A percentile compares a stretch with the other conserved stretches of the same genome.
Conservation (phyloP, 37 sponge, comb jelly and placozoan genomes). For the Crambe crambe region DNA sequence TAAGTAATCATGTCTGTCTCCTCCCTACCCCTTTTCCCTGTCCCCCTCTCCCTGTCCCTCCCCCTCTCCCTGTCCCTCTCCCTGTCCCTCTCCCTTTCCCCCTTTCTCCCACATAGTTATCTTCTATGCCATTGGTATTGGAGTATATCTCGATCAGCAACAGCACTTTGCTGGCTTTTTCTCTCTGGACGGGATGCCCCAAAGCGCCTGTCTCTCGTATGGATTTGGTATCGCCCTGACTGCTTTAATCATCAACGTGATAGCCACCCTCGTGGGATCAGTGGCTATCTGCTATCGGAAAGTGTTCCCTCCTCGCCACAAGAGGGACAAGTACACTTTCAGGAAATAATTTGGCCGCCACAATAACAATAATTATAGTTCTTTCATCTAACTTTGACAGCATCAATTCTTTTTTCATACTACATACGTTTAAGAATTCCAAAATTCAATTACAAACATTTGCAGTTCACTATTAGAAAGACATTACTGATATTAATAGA, state of each 20-base stretch:
- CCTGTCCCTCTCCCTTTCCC: neutral
- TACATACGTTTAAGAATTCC: no score
- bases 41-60: neutral
- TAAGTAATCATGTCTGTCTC: no score
- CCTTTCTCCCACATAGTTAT: slow-evolving; percentile 25
- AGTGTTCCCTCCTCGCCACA: neutral
- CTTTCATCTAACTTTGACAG: neutral
- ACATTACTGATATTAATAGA: no score
- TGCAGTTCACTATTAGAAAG: no score
- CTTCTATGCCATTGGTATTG: slow-evolving; percentile 39
- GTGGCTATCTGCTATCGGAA: slow-evolving; percentile 49
- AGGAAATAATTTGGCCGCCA: neutral
- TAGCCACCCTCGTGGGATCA: slow-evolving; percentile 49
- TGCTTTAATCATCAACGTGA: slow-evolving; percentile 52
- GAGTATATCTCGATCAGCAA: slow-evolving; percentile 39
- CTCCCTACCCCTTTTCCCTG: neutral
- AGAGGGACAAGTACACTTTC: slow-evolving; percentile 2
- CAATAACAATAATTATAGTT: neutral
- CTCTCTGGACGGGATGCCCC: slow-evolving; percentile 59
- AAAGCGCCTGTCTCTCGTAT: slow-evolving; percentile 69
- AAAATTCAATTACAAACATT: no score
- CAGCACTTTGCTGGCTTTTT: slow-evolving; percentile 76
- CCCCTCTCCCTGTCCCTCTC: neutral
- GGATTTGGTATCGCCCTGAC: slow-evolving; percentile 79
- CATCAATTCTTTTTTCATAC: no score